A percentile compares a stretch with the other conserved stretches of the same genome.
phyloP scores from a whole-genome alignment of 2,113 vertebrate species.

The Turnix velox region DNA sequence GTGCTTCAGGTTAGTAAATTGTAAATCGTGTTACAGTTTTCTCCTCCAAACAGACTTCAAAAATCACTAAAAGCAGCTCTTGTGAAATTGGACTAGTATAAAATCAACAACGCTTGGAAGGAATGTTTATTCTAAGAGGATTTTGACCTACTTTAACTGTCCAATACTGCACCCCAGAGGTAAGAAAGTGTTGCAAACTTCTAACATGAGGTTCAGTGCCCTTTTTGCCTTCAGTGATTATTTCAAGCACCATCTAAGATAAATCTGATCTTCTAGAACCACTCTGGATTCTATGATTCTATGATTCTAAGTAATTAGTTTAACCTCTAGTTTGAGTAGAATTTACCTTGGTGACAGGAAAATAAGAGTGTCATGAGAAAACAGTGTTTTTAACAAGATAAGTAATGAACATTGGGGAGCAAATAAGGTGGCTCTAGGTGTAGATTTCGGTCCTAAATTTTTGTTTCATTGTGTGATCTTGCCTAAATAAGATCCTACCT shows the following conservation, averaged over 20 bases:
- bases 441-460: background rate
- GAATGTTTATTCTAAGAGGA: background rate
- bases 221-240: background rate
- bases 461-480: background rate
- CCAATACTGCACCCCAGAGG: conserved; percentile 14
- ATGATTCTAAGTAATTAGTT: too few species aligned
- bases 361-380: background rate
- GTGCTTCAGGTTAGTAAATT: background rate
- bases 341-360: background rate
- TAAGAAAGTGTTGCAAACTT: background rate
- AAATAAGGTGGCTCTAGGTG: background rate
- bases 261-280: background rate
- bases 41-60: background rate
- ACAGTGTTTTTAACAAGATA: background rate
- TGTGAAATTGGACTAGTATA: background rate
- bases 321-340: background rate
- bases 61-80: background rate
- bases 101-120: background rate
- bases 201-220: background rate
- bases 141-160: background rate
- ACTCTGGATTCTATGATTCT: too few species aligned
- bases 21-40: background rate
- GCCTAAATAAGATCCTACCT: background rate
- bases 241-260: background rate
- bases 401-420: background rate